A percentile compares a stretch with the other conserved stretches of the same genome.
phyloP scores from a whole-genome alignment of 2,888 invertebrate species.

The Rhagophthalmus giganteus region DNA sequence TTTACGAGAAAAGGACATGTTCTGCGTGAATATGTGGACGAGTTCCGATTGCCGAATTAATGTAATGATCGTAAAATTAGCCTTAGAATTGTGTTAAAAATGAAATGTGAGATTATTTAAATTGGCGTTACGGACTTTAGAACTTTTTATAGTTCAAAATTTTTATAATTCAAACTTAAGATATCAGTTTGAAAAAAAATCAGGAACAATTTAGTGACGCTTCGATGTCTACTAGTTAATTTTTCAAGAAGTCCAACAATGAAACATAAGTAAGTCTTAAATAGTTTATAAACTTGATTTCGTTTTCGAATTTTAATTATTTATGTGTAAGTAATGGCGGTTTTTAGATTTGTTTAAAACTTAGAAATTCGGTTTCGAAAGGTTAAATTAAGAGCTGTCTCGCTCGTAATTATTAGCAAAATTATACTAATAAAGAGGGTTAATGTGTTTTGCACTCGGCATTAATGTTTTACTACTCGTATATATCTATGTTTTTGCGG shows the following conservation, averaged over 20 bases:
- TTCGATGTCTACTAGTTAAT: conserved; percentile 9
- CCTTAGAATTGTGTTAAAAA: background rate
- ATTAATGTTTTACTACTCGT: too few species aligned
- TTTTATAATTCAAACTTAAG: background rate
- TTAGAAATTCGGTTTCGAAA: too few species aligned
- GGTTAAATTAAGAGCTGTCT: too few species aligned
- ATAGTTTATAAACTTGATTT: too few species aligned
- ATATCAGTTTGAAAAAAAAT: too few species aligned
- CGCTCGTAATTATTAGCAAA: too few species aligned
- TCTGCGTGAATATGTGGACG: conserved; percentile 8
- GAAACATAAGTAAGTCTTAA: conserved; percentile 22
- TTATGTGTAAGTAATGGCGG: too few species aligned
- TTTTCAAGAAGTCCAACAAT: conserved; percentile 23
- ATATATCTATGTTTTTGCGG: too few species aligned
- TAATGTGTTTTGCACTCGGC: too few species aligned
- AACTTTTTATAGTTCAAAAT: background rate
- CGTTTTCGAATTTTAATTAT: background rate
- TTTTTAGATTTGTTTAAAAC: too few species aligned
- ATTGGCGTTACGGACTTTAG: background rate
- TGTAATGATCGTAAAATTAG: background rate
- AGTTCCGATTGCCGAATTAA: background rate
- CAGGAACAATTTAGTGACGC: conserved; percentile 5
- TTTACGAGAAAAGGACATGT: conserved; percentile 19
- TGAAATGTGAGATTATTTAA: background rate
- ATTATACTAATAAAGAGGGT: too few species aligned